Evolutionary conservation across 2,797 vertebrate species (phyloP), one percentile per base, ranked within the genome.

Genomic region (Lutjanus argentimaculatus): DNA sequence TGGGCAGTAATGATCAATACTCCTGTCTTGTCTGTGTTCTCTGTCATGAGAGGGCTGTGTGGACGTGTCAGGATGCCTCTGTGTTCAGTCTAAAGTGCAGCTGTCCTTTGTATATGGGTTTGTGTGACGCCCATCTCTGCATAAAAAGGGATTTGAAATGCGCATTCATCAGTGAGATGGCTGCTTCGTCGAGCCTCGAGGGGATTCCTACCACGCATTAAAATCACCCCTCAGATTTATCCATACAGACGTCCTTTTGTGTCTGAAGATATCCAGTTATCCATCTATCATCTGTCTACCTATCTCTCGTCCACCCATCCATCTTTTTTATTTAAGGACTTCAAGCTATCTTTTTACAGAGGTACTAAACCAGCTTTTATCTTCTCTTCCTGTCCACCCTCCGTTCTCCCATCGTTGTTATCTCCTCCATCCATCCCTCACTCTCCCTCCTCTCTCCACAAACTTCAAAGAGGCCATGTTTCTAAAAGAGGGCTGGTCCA

Each of bases 101-200:
- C 86, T 71, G 61, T 69, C 65, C 30, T 72, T 52, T 77, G 55
- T 81, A 42, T 75, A 66, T 57, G 22, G 30, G 30, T 61, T 61
- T 71, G 57, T 0, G 78, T 68, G 64, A 77, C 68, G 46, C 65
- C 67, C 80, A 72, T 80, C 73, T 91, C 70, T 90, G 83, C 90
- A 91, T 91, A 85, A 90, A 84, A 71, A 79, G 74, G 75, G 72
- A 92, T 93, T 94, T 90, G 59, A 90, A 85, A 92, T 95, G 90
- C 56, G 69, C 85, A 93, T 95, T 91, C 80, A 94, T 94, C 86
- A 93, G 78, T 45, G 56, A 73, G 84, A 57, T 22, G 51, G 48
- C 82, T 76, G 80, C 76, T 79, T 67, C 1, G 11, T 75, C 1
- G 16, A 74, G 49, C 75, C 91, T 80, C 64, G 0, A 11, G 85